These are phyloP conservation scores for Lasiurus borealis DNA, from an alignment of 2,113 vertebrate species.

Conservation along the genomic window DNA sequence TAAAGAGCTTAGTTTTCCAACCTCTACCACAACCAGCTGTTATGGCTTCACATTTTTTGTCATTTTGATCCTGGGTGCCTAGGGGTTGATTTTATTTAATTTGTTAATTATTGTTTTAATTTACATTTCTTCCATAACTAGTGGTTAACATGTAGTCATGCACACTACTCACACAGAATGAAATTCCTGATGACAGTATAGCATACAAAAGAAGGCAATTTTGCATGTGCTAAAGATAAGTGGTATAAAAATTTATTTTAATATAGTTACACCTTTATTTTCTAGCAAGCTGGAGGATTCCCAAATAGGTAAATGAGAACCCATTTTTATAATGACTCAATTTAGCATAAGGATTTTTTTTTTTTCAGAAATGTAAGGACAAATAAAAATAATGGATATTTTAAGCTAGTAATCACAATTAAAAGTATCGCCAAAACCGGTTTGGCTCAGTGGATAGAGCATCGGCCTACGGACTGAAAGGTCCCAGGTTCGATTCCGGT, in stretches of 20 bases:
- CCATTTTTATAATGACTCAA: background rate
- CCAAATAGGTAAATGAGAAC: conserved; percentile 10
- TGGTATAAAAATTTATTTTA: background rate
- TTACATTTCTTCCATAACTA: conserved; percentile 7
- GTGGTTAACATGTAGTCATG: background rate
- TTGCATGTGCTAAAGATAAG: background rate
- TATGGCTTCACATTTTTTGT: background rate
- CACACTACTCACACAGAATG: background rate
- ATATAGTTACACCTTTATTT: background rate
- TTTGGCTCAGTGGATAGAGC: too few relatives aligned
- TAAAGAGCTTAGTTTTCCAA: background rate
- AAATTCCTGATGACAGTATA: background rate
- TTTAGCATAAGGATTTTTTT: conserved; percentile 4
- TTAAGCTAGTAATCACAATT: background rate
- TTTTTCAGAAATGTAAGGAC: conserved; percentile 13
- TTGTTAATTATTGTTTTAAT: background rate
- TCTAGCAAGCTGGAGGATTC: background rate
- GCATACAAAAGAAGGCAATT: conserved; percentile 28
- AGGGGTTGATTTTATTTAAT: background rate
- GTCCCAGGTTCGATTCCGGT: too few relatives aligned
- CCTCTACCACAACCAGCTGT: background rate
- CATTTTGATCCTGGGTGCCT: background rate
- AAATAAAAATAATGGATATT: background rate
- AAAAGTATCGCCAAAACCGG: too few relatives aligned
- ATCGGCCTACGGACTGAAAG: too few relatives aligned